Conservation (phyloP, 1,140 invertebrate species). For the Drosophila busckii region DNA sequence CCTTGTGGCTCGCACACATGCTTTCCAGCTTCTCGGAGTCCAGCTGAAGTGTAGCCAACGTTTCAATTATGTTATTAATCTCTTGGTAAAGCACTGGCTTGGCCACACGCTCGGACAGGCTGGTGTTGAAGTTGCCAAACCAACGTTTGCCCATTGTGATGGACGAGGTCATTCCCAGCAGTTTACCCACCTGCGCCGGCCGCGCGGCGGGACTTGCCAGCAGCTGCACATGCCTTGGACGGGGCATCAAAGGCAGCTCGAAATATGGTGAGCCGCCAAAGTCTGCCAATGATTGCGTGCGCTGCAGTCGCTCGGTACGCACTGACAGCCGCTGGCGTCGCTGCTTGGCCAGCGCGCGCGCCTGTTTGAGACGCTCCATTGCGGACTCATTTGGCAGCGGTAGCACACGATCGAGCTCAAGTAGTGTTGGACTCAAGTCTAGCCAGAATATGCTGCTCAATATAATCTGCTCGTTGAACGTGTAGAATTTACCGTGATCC, state of each 20-base stretch:
- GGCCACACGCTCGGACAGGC: conserved; percentile 3
- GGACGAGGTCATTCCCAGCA: no score
- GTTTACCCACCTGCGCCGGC: not conserved
- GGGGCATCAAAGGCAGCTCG: not conserved
- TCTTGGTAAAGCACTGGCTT: conserved; percentile 21
- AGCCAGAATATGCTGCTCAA: conserved; percentile 57
- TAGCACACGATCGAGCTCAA: conserved; percentile 50
- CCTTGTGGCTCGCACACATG: conserved; percentile 28
- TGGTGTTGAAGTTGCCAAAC: conserved; percentile 24
- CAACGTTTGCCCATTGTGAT: conserved; percentile 10
- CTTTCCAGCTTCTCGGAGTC: conserved; percentile 6
- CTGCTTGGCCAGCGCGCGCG: not conserved
- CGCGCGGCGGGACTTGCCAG: not conserved
- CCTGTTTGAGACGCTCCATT: not conserved
- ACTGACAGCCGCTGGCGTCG: not conserved
- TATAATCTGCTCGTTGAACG: conserved; percentile 57
- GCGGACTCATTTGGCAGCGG: conserved; percentile 35
- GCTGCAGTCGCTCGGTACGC: not conserved
- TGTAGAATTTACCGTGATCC: conserved; percentile 14
- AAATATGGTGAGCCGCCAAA: conserved; percentile 31
- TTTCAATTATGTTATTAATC: conserved; percentile 26
- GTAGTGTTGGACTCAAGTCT: conserved; percentile 50
- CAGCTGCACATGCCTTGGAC: no score
- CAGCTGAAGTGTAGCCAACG: conserved; percentile 19
- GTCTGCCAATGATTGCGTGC: not conserved